Evolutionary conservation across 2,888 invertebrate species (phyloP).

Genomic region (Brachypalpus laphriformis): DNA sequence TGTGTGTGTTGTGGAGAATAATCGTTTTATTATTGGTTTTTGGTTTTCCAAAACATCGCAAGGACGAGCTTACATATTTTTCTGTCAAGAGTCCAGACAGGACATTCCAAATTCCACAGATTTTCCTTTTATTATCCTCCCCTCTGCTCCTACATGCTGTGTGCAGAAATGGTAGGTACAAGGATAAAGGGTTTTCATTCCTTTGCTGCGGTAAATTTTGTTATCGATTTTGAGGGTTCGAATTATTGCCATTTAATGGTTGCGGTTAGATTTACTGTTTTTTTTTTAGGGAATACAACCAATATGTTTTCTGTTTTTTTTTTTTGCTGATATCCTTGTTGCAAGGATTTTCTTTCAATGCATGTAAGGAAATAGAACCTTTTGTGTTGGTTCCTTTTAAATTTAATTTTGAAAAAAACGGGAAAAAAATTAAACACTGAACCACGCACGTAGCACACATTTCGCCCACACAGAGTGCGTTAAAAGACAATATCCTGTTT

Average conservation of each 20-base stretch:
- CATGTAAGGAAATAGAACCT: too few species aligned
- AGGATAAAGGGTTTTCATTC: conserved; percentile 23
- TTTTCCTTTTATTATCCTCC: conserved; percentile 4
- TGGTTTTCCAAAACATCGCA: conserved; percentile 36
- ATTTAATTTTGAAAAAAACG: background rate
- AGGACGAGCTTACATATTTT: conserved; percentile 45
- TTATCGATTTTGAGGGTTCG: conserved; percentile 45
- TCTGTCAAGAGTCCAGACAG: conserved; percentile 35
- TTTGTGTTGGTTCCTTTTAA: background rate
- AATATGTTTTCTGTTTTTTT: background rate
- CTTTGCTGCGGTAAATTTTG: conserved; percentile 48
- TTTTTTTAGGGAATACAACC: too few species aligned
- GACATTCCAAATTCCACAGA: conserved; percentile 32
- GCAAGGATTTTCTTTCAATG: conserved; percentile 28
- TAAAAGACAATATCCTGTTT: conserved; percentile 9
- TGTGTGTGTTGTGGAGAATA: conserved; percentile 35
- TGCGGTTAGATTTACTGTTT: conserved; percentile 32
- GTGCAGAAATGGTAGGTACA: background rate
- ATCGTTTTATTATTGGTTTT: conserved; percentile 72
- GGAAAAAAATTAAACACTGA: conserved; percentile 1
- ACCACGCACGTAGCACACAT: background rate
- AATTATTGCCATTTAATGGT: conserved; percentile 57
- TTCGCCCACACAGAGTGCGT: background rate
- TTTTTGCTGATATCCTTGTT: background rate
- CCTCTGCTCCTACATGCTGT: background rate